Conservation (phyloP, 2,797 vertebrate genomes). For the Sebastiscus albofasciatus region DNA sequence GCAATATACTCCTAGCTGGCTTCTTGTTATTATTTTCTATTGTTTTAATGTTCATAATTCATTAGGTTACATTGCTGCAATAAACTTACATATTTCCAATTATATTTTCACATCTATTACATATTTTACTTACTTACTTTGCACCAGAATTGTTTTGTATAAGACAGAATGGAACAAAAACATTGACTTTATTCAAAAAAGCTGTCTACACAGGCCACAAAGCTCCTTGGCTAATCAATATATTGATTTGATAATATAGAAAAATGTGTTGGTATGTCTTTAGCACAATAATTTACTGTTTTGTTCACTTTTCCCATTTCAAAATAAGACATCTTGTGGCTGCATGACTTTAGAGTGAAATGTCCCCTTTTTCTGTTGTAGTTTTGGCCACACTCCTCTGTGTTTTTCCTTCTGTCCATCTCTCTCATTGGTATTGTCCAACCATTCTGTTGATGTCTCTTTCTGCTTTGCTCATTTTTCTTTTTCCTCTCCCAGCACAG, state of each 20-base stretch:
- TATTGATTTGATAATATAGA: not conserved
- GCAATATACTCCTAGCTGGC: not conserved
- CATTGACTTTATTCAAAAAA: not conserved
- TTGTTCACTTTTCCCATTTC: not conserved
- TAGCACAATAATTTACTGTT: not conserved
- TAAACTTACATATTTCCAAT: not conserved
- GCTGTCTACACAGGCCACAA: not conserved
- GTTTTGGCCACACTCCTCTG: slow-evolving; percentile 37
- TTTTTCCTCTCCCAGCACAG: slow-evolving; percentile 64
- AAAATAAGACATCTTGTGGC: slow-evolving; percentile 44
- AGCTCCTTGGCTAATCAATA: not conserved
- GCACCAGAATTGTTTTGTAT: not conserved
- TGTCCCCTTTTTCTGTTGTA: slow-evolving; percentile 15
- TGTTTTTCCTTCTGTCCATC: slow-evolving; percentile 55
- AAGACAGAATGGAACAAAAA: not conserved
- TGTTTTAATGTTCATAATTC: not conserved
- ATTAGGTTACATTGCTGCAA: not conserved
- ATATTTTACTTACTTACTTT: not conserved
- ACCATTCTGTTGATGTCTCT: slow-evolving; percentile 71
- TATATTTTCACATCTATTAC: not conserved
- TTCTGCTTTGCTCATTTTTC: slow-evolving; percentile 66
- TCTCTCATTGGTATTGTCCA: slow-evolving; percentile 59
- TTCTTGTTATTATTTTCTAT: not conserved
- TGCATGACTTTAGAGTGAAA: slow-evolving; percentile 24
- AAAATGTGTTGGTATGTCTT: not conserved